Conservation (phyloP, 2,113 vertebrate genomes). For the Baryphthengus martii region DNA sequence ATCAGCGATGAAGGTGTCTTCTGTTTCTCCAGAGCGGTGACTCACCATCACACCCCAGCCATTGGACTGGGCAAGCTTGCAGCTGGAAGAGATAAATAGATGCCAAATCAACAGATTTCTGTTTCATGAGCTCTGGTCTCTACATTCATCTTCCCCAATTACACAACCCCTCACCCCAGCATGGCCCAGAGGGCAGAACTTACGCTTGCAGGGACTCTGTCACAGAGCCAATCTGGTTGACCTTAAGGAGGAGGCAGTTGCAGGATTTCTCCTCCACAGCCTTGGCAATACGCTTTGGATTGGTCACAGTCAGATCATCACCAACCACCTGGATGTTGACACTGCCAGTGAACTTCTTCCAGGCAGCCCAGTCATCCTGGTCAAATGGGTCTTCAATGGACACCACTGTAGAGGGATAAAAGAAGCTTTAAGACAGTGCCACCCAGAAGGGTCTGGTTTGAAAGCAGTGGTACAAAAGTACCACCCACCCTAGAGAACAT, state of each 20-base stretch:
- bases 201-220: slow-evolving; percentile 96
- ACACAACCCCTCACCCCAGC: no score
- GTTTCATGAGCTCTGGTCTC: background rate
- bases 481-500: background rate
- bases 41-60: slow-evolving; percentile 98
- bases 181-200: slow-evolving; percentile 1
- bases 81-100: slow-evolving; percentile 66
- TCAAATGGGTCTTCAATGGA: slow-evolving; percentile 98
- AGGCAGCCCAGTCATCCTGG: slow-evolving; percentile 96
- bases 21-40: slow-evolving; percentile 94
- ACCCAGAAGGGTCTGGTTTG: background rate
- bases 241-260: slow-evolving; percentile 98
- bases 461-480: background rate
- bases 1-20: slow-evolving; percentile 96
- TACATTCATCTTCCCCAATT: rapidly evolving
- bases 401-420: slow-evolving; percentile 78
- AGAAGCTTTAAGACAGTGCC: background rate
- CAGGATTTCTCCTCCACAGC: slow-evolving; percentile 87
- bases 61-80: slow-evolving; percentile 91
- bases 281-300: slow-evolving; percentile 93
- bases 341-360: slow-evolving; percentile 88
- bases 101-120: background rate
- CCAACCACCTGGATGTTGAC: slow-evolving; percentile 93
- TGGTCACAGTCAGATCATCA: slow-evolving; percentile 96
- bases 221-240: slow-evolving; percentile 98